Evolutionary conservation across 2,797 vertebrate genomes (phyloP).

Genomic region (Carapus acus): DNA sequence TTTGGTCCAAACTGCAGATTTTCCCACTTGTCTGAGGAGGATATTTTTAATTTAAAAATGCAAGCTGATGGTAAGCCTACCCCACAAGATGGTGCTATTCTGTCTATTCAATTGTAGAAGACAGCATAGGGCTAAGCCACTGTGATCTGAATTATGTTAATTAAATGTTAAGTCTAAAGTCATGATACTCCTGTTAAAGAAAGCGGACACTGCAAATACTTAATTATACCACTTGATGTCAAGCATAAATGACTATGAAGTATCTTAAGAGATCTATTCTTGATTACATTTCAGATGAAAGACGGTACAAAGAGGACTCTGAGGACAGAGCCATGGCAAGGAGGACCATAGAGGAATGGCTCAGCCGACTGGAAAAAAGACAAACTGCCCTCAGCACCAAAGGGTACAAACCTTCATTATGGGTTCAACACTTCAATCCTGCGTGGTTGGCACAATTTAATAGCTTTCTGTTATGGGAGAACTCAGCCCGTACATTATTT

Average conservation of each 20-base stretch:
- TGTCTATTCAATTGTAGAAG: no score
- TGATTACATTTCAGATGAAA: slow-evolving; percentile 76
- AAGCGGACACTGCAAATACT: neutral
- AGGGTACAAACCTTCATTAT: slow-evolving; percentile 70
- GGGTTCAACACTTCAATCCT: slow-evolving; percentile 6
- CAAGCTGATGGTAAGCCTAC: slow-evolving; percentile 79
- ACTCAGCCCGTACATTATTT: slow-evolving; percentile 46
- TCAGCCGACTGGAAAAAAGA: slow-evolving; percentile 80
- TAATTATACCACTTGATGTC: neutral
- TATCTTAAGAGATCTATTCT: slow-evolving; percentile 5
- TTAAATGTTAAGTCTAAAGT: neutral
- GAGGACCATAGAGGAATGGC: slow-evolving; percentile 82
- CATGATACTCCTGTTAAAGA: neutral
- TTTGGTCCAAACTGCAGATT: slow-evolving; percentile 91
- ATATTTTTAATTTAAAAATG: slow-evolving; percentile 76
- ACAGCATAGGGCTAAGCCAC: no score
- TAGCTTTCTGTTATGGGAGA: slow-evolving; percentile 26
- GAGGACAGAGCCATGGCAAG: slow-evolving; percentile 48
- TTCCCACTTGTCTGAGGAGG: slow-evolving; percentile 89
- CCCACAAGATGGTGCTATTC: slow-evolving; percentile 34
- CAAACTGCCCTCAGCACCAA: slow-evolving; percentile 59
- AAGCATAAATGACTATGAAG: neutral
- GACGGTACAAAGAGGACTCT: slow-evolving; percentile 64
- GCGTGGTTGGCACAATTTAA: slow-evolving; percentile 33
- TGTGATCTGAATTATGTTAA: no score